phyloP scores from a whole-genome alignment of 1,140 invertebrate genomes.

The Cheumatopsyche charites region DNA sequence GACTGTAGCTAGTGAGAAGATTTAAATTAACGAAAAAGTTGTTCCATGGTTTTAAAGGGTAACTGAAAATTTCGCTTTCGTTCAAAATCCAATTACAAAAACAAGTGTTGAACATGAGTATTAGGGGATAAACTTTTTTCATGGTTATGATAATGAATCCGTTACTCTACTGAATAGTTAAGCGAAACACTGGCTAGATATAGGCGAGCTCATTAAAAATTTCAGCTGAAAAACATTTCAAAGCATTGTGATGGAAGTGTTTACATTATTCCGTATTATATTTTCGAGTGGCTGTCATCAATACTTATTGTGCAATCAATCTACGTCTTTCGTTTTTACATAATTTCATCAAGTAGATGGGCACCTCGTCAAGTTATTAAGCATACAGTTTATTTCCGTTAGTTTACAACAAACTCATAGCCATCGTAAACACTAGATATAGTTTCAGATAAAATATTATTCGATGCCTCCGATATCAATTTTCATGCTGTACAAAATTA shows the following conservation, averaged over 20 bases:
- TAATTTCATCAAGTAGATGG: background rate
- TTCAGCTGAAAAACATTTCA: conserved; percentile 3
- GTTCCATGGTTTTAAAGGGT: conserved; percentile 8
- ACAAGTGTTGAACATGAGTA: background rate
- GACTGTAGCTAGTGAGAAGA: background rate
- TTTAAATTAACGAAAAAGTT: background rate
- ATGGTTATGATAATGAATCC: background rate
- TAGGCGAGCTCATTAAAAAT: conserved; percentile 7
- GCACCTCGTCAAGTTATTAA: too few relatives aligned
- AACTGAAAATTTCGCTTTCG: background rate
- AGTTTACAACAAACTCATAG: too few relatives aligned
- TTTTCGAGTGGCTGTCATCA: conserved; percentile 7
- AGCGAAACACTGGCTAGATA: background rate
- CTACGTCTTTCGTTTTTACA: conserved; percentile 6
- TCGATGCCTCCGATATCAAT: too few relatives aligned
- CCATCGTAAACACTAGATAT: too few relatives aligned
- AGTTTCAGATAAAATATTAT: too few relatives aligned
- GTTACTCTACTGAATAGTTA: background rate
- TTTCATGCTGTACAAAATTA: too few relatives aligned
- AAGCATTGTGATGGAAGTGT: background rate
- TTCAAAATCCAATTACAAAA: background rate
- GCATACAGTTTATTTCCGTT: too few relatives aligned
- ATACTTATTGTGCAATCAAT: conserved; percentile 14
- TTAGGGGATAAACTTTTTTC: too few relatives aligned
- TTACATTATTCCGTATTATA: conserved; percentile 3